Evolutionary conservation across 2,888 invertebrate species (phyloP), one percentile per base, ranked within the genome.

Genomic region (Pollenia labialis): DNA sequence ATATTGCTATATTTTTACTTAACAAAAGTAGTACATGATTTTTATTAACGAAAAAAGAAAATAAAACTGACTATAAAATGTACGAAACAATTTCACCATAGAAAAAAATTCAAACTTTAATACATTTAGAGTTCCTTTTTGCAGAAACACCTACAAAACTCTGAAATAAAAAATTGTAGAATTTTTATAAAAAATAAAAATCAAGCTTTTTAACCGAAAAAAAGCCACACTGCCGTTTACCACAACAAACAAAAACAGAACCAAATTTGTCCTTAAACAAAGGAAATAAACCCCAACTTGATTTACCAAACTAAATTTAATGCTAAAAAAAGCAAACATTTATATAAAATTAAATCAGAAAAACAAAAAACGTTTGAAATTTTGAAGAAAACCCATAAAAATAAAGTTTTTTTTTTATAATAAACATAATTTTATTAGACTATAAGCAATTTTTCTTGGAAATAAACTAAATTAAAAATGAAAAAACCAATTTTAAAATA

Each of bases 401-500:
- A 46, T 54, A 77, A 52, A n/a, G 54, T 66, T 14, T 11, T 40
- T 80, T 74, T 74, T 85, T 85, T 74, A 50, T 66, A 85, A 82
- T 75, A 81, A 87, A 80, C 54, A 48, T 66, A 44, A 68, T 56
- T 76, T 81, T 79, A 77, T 83, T 83, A 87, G 85, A 88, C 71
- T 84, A 75, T 87, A 89, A 88, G 85, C 74, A 75, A 87, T 60
- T 81, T 81, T 68, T 77, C 58, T 72, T 79, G 54, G 68, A 79
- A 76, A 71, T 75, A 72, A 81, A 75, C n/a, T 62, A 52, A 68
- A 42, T 81, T 68, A 69, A 54, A 54, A 62, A 69, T 14, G 72
- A 54, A 68, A 40, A 40, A 46, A 54, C 74, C 48, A 52, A 54
- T 16, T 3, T 23, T n/a, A 50, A n/a, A 83, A 48, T 69, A 84